Percentiles rank a stretch among this genome's conserved stretches.
phyloP scores from a whole-genome alignment of 2,113 vertebrate genomes.

The Colossoma macropomum region DNA sequence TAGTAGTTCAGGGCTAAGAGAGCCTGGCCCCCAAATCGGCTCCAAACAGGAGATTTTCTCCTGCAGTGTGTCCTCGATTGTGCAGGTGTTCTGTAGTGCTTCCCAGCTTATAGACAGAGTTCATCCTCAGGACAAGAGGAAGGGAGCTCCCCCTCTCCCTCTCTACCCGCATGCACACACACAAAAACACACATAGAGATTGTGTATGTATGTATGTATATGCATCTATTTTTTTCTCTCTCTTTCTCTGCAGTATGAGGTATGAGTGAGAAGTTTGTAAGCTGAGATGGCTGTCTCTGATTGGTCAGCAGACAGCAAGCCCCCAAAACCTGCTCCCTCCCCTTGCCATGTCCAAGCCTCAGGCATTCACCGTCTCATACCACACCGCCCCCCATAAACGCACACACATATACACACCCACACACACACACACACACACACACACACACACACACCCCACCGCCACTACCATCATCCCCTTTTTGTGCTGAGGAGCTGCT shows the following conservation, averaged over 20 bases:
- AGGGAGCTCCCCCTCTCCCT: constrained; percentile 5
- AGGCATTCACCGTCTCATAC: constrained; percentile 10
- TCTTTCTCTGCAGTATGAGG: constrained; percentile 33
- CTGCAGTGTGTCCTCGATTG: constrained; percentile 37
- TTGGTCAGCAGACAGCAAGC: constrained; percentile 53
- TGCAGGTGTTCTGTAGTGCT: constrained; percentile 39
- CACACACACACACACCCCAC: constrained; percentile 20
- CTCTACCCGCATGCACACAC: no score
- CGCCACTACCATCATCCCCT: not conserved
- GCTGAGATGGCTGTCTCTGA: constrained; percentile 58
- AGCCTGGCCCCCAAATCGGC: not conserved
- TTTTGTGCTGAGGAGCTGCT: constrained; percentile 41
- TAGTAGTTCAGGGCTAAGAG: not conserved
- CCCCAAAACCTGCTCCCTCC: constrained; percentile 48
- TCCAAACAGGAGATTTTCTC: constrained; percentile 16
- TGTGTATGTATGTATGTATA: no score
- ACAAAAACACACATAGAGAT: no score
- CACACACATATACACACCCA: constrained; percentile 30
- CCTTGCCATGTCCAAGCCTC: constrained; percentile 58
- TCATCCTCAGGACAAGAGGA: constrained; percentile 32
- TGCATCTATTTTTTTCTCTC: constrained; percentile 19
- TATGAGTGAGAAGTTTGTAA: constrained; percentile 25
- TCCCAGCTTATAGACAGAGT: constrained; percentile 39
- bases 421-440: constrained; percentile 15
- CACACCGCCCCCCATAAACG: not conserved